Evolutionary conservation across 2,888 invertebrate species (phyloP), one percentile per base, ranked within the genome.

Genomic region (Agriotes lineatus): DNA sequence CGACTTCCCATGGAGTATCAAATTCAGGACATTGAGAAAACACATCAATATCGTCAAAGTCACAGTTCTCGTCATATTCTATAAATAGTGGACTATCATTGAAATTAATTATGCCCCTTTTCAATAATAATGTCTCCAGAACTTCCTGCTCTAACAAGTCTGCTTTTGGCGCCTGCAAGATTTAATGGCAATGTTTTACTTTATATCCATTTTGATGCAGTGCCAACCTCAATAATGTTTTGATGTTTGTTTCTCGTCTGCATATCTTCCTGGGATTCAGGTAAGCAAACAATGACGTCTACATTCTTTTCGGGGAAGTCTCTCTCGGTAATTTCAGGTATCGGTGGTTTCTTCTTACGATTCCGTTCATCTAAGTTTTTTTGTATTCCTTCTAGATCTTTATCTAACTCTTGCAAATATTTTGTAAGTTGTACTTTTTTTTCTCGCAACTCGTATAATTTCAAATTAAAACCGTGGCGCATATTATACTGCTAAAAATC

Each of bases 291-390:
- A 5, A 5, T 25, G 4, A 67, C 45, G 45, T 67, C 56, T 22
- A 89, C 80, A 74, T 88, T 83, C 60, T 82, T 86, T 74, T 90
- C 91, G 0, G 89, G 89, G 75, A 87, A 89, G 76, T 90, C 90
- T 1, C 87, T 84, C 0, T 85, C 79, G 70, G 88, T 86, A 20
- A 90, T 84, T 0, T 78, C 74, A 0, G 88, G 88, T 33, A 87
- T 74, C 3, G 7, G 7, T 5, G 25, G 25, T 7, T 25, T 25
- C 25, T 25, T 7, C 25, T 25, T 25, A 7, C 3, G 25, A 25
- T 5, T 3, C 7, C 7, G 3, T 7, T 25, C 25, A 5, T 25
- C 25, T 25, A 25, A 25, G 7, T 25, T 7, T 3, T 7, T 5
- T 25, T 25, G 25, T 25, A 25, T 25, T 7, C 25, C 4, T 5